These are phyloP conservation scores for Aspidoscelis tigris DNA, from an alignment of 2,113 vertebrate species.

Conservation along the genomic window DNA sequence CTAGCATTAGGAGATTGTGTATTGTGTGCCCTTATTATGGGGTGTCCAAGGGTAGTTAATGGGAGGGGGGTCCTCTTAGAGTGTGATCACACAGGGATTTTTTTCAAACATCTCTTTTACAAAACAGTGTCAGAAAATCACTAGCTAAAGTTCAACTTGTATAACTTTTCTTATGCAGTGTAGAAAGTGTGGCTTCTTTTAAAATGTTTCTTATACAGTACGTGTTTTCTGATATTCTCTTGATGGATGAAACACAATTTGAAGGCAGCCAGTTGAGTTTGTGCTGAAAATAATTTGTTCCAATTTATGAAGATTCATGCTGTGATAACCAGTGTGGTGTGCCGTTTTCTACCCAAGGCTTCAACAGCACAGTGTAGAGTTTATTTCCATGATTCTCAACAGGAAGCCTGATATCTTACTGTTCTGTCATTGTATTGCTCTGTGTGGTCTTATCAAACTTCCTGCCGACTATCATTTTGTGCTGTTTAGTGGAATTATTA, in stretches of 20 bases:
- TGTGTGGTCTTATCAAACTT: constrained; percentile 32
- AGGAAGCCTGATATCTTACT: constrained; percentile 12
- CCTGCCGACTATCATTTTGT: constrained; percentile 26
- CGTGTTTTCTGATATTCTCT: background rate
- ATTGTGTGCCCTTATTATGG: background rate
- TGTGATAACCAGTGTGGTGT: constrained; percentile 18
- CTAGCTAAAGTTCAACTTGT: too few species aligned
- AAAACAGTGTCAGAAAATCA: too few species aligned
- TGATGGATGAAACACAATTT: constrained; percentile 6
- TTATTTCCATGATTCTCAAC: constrained; percentile 7
- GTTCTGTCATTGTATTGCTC: constrained; percentile 20
- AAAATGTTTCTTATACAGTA: background rate
- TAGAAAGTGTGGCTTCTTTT: too few species aligned
- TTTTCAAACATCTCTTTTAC: too few species aligned
- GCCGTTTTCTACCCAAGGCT: constrained; percentile 18
- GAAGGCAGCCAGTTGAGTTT: constrained; percentile 16
- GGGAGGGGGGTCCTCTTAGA: too few species aligned
- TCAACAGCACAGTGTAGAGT: background rate
- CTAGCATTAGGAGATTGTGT: background rate
- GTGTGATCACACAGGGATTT: too few species aligned
- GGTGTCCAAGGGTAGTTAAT: too few species aligned
- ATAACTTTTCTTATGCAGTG: too few species aligned
- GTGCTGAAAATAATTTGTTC: constrained; percentile 21
- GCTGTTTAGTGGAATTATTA: constrained; percentile 33
- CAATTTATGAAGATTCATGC: constrained; percentile 22